Percentiles rank a stretch among this genome's conserved stretches.
phyloP scores from a whole-genome alignment of 53 echinoderm and acorn worm genomes.

The Luidia sarsii region DNA sequence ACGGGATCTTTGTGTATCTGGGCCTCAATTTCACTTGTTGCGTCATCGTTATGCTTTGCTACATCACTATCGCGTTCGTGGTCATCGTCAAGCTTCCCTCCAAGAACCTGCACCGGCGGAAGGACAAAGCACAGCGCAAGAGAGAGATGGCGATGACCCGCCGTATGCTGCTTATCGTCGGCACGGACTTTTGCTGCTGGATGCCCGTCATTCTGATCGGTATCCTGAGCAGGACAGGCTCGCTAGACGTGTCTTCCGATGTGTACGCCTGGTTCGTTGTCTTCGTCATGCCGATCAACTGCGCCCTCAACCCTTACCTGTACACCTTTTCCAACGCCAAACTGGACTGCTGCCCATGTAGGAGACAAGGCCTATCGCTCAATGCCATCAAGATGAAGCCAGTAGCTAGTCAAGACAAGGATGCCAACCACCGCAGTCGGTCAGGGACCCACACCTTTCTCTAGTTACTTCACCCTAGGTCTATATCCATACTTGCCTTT shows the following conservation, averaged over 20 bases:
- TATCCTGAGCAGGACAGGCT: conserved; percentile 25
- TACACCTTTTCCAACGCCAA: conserved; percentile 56
- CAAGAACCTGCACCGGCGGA: conserved; percentile 38
- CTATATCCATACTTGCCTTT: too few relatives aligned
- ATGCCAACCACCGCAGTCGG: neutral
- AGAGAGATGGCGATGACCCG: conserved; percentile 53
- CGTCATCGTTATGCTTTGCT: conserved; percentile 41
- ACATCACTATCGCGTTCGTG: conserved; percentile 42
- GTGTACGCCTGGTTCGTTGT: conserved; percentile 58
- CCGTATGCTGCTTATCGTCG: conserved; percentile 64
- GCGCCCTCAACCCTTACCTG: conserved; percentile 59
- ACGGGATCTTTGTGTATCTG: conserved; percentile 38
- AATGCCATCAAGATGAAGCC: conserved; percentile 30
- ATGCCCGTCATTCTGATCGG: conserved; percentile 67
- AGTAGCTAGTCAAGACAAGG: neutral
- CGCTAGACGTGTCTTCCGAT: conserved; percentile 21
- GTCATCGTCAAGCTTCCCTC: conserved; percentile 50
- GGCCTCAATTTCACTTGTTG: conserved; percentile 49
- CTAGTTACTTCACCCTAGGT: neutral
- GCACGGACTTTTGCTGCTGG: conserved; percentile 67
- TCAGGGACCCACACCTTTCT: conserved; percentile 2
- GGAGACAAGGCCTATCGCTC: neutral
- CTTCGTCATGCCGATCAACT: conserved; percentile 61
- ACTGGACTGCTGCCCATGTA: neutral
- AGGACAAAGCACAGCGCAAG: conserved; percentile 41